Percentiles rank a stretch among this genome's conserved stretches.
These are phyloP conservation scores for Leptura quadrifasciata DNA, from an alignment of 2,888 invertebrate genomes.

Conservation along the genomic window DNA sequence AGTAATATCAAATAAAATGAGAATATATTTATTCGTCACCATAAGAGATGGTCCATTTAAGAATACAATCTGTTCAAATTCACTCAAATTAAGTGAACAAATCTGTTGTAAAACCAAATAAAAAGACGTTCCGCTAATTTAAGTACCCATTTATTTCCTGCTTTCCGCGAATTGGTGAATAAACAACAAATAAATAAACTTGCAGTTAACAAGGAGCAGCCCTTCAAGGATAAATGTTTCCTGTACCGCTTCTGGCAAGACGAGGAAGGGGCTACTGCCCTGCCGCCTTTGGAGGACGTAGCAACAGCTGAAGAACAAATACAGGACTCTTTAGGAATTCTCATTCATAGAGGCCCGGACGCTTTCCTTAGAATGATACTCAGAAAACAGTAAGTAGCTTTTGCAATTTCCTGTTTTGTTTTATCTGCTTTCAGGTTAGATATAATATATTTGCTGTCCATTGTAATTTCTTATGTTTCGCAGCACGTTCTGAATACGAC, in stretches of 20 bases:
- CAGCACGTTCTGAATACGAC: no score
- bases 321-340: conserved; percentile 79
- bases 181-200: conserved; percentile 37
- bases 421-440: background rate
- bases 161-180: background rate
- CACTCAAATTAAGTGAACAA: background rate
- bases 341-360: conserved; percentile 85
- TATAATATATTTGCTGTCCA: no score
- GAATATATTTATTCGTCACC: background rate
- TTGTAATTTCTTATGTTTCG: no score
- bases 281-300: conserved; percentile 78
- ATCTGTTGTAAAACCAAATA: conserved; percentile 2
- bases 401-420: conserved; percentile 9
- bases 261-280: conserved; percentile 77
- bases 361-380: conserved; percentile 87
- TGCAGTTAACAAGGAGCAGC: conserved; percentile 84
- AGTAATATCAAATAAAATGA: no score
- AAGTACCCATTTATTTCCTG: background rate
- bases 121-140: background rate
- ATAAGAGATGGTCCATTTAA: background rate
- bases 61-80: background rate
- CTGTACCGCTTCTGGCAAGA: conserved; percentile 88
- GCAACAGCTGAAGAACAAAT: conserved; percentile 82
- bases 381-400: conserved; percentile 82
- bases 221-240: conserved; percentile 88